phyloP scores from a whole-genome alignment of 2,888 invertebrate genomes.

The Pyrochroa serraticornis region DNA sequence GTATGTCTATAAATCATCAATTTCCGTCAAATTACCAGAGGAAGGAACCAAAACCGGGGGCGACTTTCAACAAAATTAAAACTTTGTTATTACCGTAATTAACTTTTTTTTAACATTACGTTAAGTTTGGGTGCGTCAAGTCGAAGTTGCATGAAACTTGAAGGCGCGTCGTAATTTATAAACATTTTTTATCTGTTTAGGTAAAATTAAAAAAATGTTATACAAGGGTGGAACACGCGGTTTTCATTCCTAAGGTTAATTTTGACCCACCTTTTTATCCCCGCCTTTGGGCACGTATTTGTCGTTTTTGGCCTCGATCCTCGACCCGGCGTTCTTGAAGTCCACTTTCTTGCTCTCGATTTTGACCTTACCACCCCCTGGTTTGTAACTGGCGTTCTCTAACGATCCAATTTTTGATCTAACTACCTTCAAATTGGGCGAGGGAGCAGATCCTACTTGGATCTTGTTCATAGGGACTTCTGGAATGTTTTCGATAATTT shows the following conservation, averaged over 20 bases:
- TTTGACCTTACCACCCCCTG: conserved; percentile 86
- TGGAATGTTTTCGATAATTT: conserved; percentile 51
- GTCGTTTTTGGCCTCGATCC: conserved; percentile 91
- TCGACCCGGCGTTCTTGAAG: conserved; percentile 81
- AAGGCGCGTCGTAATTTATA: conserved; percentile 13
- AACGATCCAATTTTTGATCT: conserved; percentile 91
- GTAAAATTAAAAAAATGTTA: no score
- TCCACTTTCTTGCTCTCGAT: conserved; percentile 88
- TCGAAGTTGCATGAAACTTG: neutral
- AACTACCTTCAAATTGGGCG: conserved; percentile 90
- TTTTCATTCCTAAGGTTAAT: no score
- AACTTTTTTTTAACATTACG: no score
- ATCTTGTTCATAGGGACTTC: conserved; percentile 92
- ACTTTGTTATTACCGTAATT: neutral
- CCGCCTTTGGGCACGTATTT: conserved; percentile 86
- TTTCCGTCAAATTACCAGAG: neutral
- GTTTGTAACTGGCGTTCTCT: conserved; percentile 87
- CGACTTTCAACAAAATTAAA: neutral
- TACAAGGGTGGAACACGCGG: neutral
- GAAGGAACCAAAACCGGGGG: neutral
- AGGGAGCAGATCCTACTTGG: conserved; percentile 90
- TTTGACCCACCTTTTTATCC: conserved; percentile 78
- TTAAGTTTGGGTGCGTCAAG: neutral
- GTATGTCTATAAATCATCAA: neutral
- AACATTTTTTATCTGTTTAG: no score